Evolutionary conservation across 2,888 invertebrate species (phyloP), one percentile per base, ranked within the genome.

Genomic region (Archips xylosteana): DNA sequence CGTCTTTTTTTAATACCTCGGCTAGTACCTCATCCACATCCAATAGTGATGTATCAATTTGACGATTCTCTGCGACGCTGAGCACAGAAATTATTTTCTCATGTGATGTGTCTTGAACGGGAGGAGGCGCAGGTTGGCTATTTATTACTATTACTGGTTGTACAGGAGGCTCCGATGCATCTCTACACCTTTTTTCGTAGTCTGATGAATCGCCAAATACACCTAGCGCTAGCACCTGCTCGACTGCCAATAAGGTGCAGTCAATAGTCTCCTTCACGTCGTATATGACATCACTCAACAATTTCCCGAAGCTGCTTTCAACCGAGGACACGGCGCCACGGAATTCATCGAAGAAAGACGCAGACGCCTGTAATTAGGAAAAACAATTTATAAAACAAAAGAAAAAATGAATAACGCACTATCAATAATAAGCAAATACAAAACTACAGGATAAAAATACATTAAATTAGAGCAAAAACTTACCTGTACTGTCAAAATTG

Each of bases 261-360:
- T 91, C 89, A 42, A 91, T 84, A 2, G 90, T 89, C 39, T 88
- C 87, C 76, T 84, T 86, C n/a, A 92, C 84, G 77, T 92, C 92
- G 49, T 82, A 80, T 10, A 88, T 87, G 45, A 92, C 91, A 72
- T 91, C 88, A 75, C 78, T 85, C n/a, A 92, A 67, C 71, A 92
- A 79, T 78, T 86, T 90, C 62, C 86, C 88, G 76, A 92, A 87
- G 79, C 87, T 88, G 61, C 83, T 80, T 78, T 87, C 83, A 34
- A 90, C 85, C 2, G 89, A 83, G 15, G 80, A 78, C 76, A 92
- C 80, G 10, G 89, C 87, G 36, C 82, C 83, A 61, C 83, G 82
- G 71, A 92, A 82, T 15, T 87, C 85, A 72, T 87, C 87, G 72
- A 84, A 86, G 78, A 89, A 88, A 39, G 88, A 88, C 34, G 87